Evolutionary conservation across 1,140 invertebrate species (phyloP).

Genomic region (Zaprionus vittiger): DNA sequence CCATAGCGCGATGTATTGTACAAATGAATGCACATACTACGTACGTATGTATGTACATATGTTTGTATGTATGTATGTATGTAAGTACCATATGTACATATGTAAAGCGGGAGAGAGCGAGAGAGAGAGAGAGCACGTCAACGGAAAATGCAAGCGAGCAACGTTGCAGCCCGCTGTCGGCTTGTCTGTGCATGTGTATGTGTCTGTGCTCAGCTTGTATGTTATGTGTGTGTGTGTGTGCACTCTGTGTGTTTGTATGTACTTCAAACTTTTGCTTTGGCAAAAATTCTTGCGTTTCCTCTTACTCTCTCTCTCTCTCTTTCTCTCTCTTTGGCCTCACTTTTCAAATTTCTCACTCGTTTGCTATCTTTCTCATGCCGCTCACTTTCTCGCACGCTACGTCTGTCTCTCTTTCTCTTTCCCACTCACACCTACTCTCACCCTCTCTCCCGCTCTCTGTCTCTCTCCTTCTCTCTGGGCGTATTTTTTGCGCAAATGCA

Average conservation of each 20-base stretch:
- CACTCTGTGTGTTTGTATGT: conserved; percentile 41
- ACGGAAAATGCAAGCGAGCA: conserved; percentile 25
- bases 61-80: background rate
- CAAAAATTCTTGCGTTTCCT: conserved; percentile 41
- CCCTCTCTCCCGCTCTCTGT: conserved; percentile 6
- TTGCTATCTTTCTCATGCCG: conserved; percentile 12
- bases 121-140: background rate
- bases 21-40: background rate
- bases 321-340: conserved; percentile 16
- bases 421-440: conserved; percentile 6
- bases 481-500: conserved; percentile 74
- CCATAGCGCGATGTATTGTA: conserved; percentile 18
- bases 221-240: background rate
- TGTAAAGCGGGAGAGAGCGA: background rate
- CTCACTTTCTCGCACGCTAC: conserved; percentile 25
- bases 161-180: conserved; percentile 24
- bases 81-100: background rate
- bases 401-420: conserved; percentile 25
- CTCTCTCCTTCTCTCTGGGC: conserved; percentile 9
- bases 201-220: background rate
- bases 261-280: conserved; percentile 60
- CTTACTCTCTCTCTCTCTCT: conserved; percentile 25
- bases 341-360: conserved; percentile 7
- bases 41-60: background rate
- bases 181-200: conserved; percentile 1